Percentiles rank a stretch among this genome's conserved stretches.
Evolutionary conservation across 2,888 invertebrate species (phyloP).

Genomic region (Celastrina argiolus): DNA sequence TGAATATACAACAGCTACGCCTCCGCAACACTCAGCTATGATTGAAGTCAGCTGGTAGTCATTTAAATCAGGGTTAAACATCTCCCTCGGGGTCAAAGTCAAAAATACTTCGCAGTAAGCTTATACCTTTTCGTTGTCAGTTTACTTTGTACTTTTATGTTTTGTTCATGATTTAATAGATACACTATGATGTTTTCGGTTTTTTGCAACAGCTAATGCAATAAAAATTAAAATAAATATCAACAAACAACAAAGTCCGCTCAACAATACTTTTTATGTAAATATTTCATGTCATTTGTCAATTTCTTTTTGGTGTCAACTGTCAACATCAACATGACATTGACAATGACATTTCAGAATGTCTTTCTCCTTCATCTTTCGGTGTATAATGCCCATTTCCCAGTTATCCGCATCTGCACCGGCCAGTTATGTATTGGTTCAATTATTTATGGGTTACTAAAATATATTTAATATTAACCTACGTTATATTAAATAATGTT

Average conservation of each 20-base stretch:
- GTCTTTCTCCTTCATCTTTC: background rate
- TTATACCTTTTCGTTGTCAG: background rate
- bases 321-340: background rate
- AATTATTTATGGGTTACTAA: too few relatives aligned
- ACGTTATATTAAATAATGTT: too few relatives aligned
- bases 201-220: background rate
- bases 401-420: too few relatives aligned
- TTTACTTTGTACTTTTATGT: background rate
- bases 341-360: background rate
- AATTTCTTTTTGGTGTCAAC: too few relatives aligned
- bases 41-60: constrained; percentile 83
- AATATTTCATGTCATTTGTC: too few relatives aligned
- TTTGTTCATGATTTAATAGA: background rate
- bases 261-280: too few relatives aligned
- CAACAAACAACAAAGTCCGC: background rate
- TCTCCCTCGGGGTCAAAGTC: constrained; percentile 39
- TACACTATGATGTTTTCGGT: background rate
- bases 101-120: constrained; percentile 13
- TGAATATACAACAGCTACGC: constrained; percentile 83
- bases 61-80: constrained; percentile 79
- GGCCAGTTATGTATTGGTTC: too few relatives aligned
- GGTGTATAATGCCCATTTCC: too few relatives aligned
- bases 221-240: constrained; percentile 2
- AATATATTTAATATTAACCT: too few relatives aligned
- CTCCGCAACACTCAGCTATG: constrained; percentile 83